Evolutionary conservation across 2,113 vertebrate genomes (phyloP).

Genomic region (Ifrita kowaldi): DNA sequence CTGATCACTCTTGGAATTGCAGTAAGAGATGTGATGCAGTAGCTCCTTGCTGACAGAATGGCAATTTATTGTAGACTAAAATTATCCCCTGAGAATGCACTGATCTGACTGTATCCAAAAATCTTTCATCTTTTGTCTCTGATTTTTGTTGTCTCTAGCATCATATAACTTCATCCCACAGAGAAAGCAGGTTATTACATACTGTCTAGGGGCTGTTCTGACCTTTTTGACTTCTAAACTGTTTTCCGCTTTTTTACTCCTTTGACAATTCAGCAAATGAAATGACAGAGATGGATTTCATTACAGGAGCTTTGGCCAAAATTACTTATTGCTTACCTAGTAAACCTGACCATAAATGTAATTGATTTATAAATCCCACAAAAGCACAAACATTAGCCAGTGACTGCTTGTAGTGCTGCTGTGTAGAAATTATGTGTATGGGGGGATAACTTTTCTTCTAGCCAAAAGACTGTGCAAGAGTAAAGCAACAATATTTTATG

Average conservation of each 20-base stretch:
- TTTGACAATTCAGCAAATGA: background rate
- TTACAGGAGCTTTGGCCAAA: background rate
- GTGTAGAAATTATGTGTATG: background rate
- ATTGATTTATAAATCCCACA: background rate
- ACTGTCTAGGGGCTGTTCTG: background rate
- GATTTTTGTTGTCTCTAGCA: background rate
- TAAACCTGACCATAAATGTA: background rate
- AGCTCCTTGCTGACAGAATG: background rate
- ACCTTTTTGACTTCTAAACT: background rate
- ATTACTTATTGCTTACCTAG: background rate
- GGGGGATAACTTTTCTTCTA: background rate
- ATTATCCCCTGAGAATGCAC: background rate
- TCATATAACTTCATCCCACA: background rate
- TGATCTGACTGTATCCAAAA: background rate
- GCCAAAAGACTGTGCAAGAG: background rate
- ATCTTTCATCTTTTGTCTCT: rapidly evolving
- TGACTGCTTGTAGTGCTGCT: background rate
- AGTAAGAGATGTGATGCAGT: background rate
- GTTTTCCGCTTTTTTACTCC: background rate
- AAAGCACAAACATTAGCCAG: background rate
- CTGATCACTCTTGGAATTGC: background rate
- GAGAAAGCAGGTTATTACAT: background rate
- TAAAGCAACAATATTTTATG: background rate
- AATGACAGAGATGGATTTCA: background rate
- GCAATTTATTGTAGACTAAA: background rate